A percentile compares a stretch with the other conserved stretches of the same genome.
Evolutionary conservation across 2,797 vertebrate genomes (phyloP).

Genomic region (Sarcoramphus papa): DNA sequence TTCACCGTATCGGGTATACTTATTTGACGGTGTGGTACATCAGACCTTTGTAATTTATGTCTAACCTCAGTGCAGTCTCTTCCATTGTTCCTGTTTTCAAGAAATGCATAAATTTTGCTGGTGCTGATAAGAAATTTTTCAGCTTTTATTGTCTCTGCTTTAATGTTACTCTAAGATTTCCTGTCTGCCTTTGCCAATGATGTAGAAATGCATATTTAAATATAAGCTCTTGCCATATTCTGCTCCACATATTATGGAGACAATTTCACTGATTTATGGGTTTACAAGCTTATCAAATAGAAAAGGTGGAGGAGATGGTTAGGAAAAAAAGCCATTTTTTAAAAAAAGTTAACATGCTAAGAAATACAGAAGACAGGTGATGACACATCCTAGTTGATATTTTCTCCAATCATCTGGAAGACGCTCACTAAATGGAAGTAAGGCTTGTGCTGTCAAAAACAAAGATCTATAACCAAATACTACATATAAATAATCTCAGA

Average conservation of each 20-base stretch:
- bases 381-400: neutral
- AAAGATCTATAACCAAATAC: neutral
- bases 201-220: neutral
- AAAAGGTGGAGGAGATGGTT: neutral
- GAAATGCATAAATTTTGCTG: neutral
- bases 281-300: neutral
- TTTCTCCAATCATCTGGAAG: neutral
- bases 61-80: neutral
- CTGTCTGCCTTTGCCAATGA: neutral
- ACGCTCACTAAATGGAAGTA: neutral
- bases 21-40: neutral
- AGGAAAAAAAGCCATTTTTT: neutral
- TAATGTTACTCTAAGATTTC: neutral
- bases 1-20: neutral
- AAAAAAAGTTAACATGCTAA: neutral
- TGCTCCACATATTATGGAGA: neutral
- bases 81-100: neutral
- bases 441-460: neutral
- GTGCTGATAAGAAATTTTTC: neutral
- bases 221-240: neutral
- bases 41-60: neutral
- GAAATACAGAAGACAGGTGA: neutral
- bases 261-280: neutral
- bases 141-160: neutral
- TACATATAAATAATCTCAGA: neutral